phyloP scores from a whole-genome alignment of 2,888 invertebrate genomes.

The Lasioglossum figueresi region DNA sequence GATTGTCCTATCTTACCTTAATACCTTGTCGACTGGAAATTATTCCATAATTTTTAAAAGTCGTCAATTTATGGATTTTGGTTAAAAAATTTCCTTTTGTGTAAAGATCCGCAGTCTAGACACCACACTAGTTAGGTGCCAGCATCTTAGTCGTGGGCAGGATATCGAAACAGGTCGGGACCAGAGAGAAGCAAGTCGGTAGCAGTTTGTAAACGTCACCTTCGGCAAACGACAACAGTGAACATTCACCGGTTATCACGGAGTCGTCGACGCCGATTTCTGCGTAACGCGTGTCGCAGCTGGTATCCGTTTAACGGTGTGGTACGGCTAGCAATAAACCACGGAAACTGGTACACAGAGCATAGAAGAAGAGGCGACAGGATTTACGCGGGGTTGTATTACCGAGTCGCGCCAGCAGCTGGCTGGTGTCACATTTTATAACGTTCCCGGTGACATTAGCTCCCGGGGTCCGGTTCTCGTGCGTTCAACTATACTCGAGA shows the following conservation, averaged over 20 bases:
- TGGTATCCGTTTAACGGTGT: constrained; percentile 65
- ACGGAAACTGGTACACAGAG: constrained; percentile 57
- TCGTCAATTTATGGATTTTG: not conserved
- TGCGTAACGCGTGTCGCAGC: constrained; percentile 43
- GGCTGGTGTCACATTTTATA: constrained; percentile 77
- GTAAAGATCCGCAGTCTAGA: no score
- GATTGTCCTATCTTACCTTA: not conserved
- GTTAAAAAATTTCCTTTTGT: no score
- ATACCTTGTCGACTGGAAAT: not conserved
- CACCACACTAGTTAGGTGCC: no score
- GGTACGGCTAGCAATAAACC: constrained; percentile 68
- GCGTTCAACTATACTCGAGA: constrained; percentile 42
- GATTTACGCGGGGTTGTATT: constrained; percentile 78
- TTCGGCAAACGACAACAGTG: not conserved
- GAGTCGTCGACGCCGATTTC: constrained; percentile 45
- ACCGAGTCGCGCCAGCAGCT: constrained; percentile 70
- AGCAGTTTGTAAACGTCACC: not conserved
- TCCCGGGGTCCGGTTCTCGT: constrained; percentile 44
- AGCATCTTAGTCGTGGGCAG: not conserved
- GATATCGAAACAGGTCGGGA: not conserved
- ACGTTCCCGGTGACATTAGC: constrained; percentile 72
- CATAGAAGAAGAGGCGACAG: constrained; percentile 63
- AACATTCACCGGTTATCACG: constrained; percentile 28
- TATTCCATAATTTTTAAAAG: not conserved
- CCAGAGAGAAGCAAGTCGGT: not conserved